These are phyloP conservation scores for Pontoporia blainvillei DNA, from an alignment of 2,113 vertebrate species.

Conservation along the genomic window DNA sequence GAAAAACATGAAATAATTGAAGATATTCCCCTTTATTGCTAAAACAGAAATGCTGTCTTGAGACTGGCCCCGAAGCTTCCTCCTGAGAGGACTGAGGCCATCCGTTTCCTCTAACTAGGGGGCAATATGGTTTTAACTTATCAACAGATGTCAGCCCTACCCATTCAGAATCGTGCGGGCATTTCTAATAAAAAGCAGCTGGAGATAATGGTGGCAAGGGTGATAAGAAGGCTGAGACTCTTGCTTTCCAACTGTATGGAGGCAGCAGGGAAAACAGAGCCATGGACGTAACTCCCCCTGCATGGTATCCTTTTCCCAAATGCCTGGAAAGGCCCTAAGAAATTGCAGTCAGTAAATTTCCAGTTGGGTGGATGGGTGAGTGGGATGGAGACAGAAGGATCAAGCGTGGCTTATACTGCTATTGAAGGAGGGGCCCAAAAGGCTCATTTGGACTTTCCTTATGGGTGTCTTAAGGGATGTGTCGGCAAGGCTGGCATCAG, in stretches of 20 bases:
- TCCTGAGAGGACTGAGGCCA: not conserved
- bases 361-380: not conserved
- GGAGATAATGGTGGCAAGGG: not conserved
- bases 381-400: not conserved
- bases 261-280: constrained; percentile 5
- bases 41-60: constrained; percentile 53
- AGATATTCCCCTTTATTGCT: not conserved
- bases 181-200: constrained; percentile 56
- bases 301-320: not conserved
- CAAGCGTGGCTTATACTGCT: not conserved
- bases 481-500: not conserved
- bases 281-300: not conserved
- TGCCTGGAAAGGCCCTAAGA: constrained; percentile 33
- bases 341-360: not conserved
- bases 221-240: constrained; percentile 50
- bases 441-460: not conserved
- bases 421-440: not conserved
- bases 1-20: constrained; percentile 35
- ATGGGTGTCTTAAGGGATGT: not conserved
- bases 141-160: constrained; percentile 46
- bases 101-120: constrained; percentile 25
- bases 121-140: constrained; percentile 20
- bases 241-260: not conserved
- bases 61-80: not conserved
- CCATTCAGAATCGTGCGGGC: not conserved